These are phyloP conservation scores for Tinea pellionella DNA, from an alignment of 2,888 invertebrate species.

Conservation along the genomic window DNA sequence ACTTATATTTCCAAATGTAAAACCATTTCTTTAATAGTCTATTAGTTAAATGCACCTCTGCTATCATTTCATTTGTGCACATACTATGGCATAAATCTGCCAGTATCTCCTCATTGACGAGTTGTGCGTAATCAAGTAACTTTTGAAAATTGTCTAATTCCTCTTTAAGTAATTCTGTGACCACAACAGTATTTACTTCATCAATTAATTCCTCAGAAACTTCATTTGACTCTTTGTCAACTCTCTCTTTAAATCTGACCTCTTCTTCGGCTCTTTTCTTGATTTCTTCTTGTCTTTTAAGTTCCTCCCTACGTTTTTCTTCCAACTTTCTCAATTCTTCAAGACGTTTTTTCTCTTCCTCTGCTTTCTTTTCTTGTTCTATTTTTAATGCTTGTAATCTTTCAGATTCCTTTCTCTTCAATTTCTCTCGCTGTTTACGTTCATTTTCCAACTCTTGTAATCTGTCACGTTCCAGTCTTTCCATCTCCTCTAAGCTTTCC, in stretches of 20 bases:
- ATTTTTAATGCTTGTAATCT: constrained; percentile 22
- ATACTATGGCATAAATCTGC: constrained; percentile 41
- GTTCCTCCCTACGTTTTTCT: constrained; percentile 25
- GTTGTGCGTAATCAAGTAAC: constrained; percentile 34
- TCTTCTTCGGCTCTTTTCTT: constrained; percentile 41
- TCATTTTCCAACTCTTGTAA: constrained; percentile 20
- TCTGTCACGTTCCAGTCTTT: constrained; percentile 14
- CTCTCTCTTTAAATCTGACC: constrained; percentile 40
- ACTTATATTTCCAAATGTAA: constrained; percentile 43
- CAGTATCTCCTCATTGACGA: constrained; percentile 36
- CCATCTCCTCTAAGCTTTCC: constrained; percentile 16
- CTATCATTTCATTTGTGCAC: constrained; percentile 42
- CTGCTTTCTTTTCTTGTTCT: constrained; percentile 23
- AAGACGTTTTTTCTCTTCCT: constrained; percentile 26
- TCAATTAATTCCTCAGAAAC: constrained; percentile 38
- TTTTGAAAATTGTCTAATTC: constrained; percentile 38
- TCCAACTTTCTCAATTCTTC: constrained; percentile 40
- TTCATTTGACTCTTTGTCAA: constrained; percentile 43
- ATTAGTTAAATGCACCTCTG: constrained; percentile 40
- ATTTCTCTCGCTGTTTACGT: constrained; percentile 26
- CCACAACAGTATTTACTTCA: constrained; percentile 39
- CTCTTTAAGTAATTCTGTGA: constrained; percentile 32
- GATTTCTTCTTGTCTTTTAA: constrained; percentile 18
- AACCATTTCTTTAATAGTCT: constrained; percentile 52
- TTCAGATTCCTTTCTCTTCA: constrained; percentile 23